Evolutionary conservation across 2,797 vertebrate genomes (phyloP).

Genomic region (Coregonus sp.): DNA sequence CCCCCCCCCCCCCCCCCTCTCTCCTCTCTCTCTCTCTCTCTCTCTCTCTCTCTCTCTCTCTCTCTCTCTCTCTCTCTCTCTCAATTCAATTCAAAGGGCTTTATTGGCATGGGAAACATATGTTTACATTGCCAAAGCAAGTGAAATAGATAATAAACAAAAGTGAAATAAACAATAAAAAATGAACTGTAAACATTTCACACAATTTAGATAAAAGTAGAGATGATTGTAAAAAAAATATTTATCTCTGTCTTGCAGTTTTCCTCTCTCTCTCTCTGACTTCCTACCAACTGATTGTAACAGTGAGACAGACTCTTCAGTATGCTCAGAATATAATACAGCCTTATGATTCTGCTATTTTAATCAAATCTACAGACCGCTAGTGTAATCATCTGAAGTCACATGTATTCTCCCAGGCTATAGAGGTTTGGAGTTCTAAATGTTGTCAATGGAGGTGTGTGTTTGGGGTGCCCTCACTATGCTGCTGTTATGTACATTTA

Average conservation of each 20-base stretch:
- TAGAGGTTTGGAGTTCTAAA: neutral
- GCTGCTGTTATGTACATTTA: constrained; percentile 30
- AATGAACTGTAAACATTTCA: neutral
- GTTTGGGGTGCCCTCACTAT: constrained; percentile 41
- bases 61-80: too few relatives aligned
- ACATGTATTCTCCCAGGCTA: neutral
- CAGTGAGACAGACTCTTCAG: constrained; percentile 70
- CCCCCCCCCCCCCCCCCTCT: too few relatives aligned
- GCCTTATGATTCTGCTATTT: constrained; percentile 43
- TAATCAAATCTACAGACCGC: constrained; percentile 54
- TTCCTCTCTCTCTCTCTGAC: constrained; percentile 11
- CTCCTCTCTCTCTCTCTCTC: too few relatives aligned
- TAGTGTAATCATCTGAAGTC: constrained; percentile 38
- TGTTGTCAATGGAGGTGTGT: constrained; percentile 51
- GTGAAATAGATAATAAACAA: too few relatives aligned
- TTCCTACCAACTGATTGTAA: constrained; percentile 43
- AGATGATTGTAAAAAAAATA: neutral
- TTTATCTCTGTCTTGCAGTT: neutral
- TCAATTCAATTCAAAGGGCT: too few relatives aligned
- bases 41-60: too few relatives aligned
- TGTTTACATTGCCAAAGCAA: too few relatives aligned
- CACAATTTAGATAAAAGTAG: neutral
- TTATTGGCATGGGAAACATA: too few relatives aligned
- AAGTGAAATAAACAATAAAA: too few relatives aligned
- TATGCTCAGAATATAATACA: constrained; percentile 59